A percentile compares a stretch with the other conserved stretches of the same genome.
Conservation (phyloP, 2,888 invertebrate genomes). For the Orthosia gracilis region DNA sequence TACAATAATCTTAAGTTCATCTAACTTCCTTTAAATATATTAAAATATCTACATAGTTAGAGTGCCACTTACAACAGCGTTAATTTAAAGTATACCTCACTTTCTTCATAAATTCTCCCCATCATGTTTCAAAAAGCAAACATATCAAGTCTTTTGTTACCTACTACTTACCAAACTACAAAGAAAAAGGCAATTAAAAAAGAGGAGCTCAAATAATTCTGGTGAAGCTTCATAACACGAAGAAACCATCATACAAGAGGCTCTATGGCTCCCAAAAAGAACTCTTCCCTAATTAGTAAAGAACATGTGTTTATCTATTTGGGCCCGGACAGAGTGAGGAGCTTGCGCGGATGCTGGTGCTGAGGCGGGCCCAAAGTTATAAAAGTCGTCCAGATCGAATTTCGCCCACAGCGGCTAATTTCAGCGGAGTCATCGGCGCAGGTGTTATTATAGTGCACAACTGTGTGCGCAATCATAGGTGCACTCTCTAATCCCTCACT, state of each 20-base stretch:
- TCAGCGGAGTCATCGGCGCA: too few relatives aligned
- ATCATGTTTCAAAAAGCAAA: conserved; percentile 24
- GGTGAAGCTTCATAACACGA: neutral
- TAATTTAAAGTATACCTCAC: neutral
- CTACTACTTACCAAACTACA: conserved; percentile 31
- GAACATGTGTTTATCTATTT: conserved; percentile 58
- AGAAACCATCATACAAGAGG: conserved; percentile 19
- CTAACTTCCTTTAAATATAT: neutral
- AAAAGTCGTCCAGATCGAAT: too few relatives aligned
- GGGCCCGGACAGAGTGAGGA: neutral
- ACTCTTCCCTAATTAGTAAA: conserved; percentile 44
- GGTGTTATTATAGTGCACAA: too few relatives aligned
- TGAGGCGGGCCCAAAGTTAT: neutral
- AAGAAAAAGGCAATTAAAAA: conserved; percentile 52
- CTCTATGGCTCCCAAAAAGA: conserved; percentile 41
- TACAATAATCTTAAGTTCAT: neutral
- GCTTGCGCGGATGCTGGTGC: neutral
- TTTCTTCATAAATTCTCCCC: conserved; percentile 7
- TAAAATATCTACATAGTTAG: neutral
- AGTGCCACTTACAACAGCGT: neutral
- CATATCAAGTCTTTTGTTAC: conserved; percentile 39
- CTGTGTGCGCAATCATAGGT: too few relatives aligned
- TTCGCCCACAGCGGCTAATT: too few relatives aligned
- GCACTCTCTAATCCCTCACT: too few relatives aligned
- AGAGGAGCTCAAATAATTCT: conserved; percentile 21